Base-by-base conservation (phyloP, 1,140 invertebrate species). In the Papilio dardanus region DNA sequence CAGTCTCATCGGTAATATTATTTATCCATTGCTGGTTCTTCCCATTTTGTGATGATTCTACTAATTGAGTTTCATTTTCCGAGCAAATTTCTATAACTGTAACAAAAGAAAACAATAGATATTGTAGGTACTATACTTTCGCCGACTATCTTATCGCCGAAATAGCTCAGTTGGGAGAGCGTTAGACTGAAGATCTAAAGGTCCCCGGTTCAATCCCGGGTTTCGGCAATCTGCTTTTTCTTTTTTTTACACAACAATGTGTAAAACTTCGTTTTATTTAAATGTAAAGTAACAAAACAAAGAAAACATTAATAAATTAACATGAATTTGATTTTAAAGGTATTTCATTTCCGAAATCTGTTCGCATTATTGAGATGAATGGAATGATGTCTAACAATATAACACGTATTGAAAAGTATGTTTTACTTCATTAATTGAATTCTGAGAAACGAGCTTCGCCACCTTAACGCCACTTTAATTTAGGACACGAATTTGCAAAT, bases 71-170 rank as follows among this genome's bases (percentile, higher is more conserved):
- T 78, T 95, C 95, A 81, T 95, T 94, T 54, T 95, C 92, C 28
- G 96, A 97, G 90, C 97, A 96, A 77, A 98, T 96, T 94, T 98
- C 97, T 93, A 98, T 95, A 79, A 98, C 97, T 98, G 91, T 66
- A 88, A 85, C 8, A 54, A 74, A 74, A 75, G 74, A 78, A 74
- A 71, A 79, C 67, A 65, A 74, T 40, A 68, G 4, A 30, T 58
- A 35, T 66, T 16, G 3, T 40, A 24, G 58, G 74, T 66, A 37
- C 71, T 30, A 31, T 74, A 71, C 50, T 73, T 73, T 73, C 69
- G 1, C 1, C 0, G 1, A 21, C 0, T 12, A n/a, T n/a, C n/a
- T n/a, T n/a, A 33, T 21, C 28, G 71, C 71, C 71, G 71, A 73
- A 73, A 58, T 58, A 58, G 71, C 71, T 73, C 71, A 73, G 71